Conservation (phyloP, 2,888 invertebrate species). For the Calameuta idolon region DNA sequence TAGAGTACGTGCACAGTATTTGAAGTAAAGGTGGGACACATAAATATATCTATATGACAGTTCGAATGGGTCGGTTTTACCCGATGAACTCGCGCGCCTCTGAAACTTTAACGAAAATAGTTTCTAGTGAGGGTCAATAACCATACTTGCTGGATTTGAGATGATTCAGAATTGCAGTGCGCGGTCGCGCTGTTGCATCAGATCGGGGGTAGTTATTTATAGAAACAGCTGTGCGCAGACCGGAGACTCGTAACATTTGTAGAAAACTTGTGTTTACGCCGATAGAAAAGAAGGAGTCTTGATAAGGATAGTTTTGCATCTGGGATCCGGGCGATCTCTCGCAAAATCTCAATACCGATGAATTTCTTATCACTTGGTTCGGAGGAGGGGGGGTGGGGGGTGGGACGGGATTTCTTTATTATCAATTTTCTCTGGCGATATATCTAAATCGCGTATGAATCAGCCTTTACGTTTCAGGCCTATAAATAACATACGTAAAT, state of each 20-base stretch:
- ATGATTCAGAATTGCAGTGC: conserved; percentile 49
- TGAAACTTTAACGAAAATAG: conserved; percentile 43
- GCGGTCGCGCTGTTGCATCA: conserved; percentile 56
- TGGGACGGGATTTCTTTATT: neutral
- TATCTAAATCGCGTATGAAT: neutral
- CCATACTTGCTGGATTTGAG: conserved; percentile 53
- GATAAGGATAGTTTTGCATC: neutral
- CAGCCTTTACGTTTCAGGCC: neutral
- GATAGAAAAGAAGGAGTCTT: neutral
- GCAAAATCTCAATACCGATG: neutral
- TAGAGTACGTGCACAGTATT: neutral
- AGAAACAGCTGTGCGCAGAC: conserved; percentile 61
- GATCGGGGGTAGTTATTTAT: conserved; percentile 57
- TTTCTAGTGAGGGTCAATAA: conserved; percentile 55
- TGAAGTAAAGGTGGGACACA: neutral
- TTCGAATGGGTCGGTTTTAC: neutral
- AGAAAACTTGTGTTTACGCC: conserved; percentile 33
- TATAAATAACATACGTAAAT: neutral
- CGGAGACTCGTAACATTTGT: conserved; percentile 45
- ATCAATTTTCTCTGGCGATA: neutral
- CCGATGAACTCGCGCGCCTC: neutral
- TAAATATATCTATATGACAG: neutral
- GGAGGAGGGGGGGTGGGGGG: neutral
- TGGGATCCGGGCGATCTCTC: neutral
- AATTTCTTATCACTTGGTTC: neutral